These are phyloP conservation scores for Cephalopterus ornatus DNA, from an alignment of 2,113 vertebrate genomes.

Conservation along the genomic window DNA sequence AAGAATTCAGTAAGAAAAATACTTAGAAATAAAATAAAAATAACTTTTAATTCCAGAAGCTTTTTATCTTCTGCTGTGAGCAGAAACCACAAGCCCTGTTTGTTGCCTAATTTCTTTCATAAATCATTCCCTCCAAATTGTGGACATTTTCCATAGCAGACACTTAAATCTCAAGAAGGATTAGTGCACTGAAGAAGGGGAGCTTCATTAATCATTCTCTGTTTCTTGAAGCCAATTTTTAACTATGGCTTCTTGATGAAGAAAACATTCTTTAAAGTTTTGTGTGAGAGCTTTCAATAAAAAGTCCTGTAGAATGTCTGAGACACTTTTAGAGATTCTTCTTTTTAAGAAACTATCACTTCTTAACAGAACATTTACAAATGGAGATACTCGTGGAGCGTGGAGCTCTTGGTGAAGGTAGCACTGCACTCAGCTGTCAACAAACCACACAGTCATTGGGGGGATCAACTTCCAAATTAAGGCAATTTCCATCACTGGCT, in stretches of 20 bases:
- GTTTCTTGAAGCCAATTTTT: conserved; percentile 31
- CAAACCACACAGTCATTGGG: background rate
- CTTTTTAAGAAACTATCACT: background rate
- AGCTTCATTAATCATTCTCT: conserved; percentile 49
- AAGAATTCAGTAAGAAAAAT: conserved; percentile 49
- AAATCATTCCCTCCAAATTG: conserved; percentile 43
- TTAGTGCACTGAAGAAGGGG: background rate
- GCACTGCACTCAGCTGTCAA: background rate
- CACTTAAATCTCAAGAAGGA: conserved; percentile 28
- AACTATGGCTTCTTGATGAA: conserved; percentile 6
- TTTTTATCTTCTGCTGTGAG: conserved; percentile 39
- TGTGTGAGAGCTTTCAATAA: background rate
- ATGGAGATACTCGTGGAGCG: background rate
- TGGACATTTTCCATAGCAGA: conserved; percentile 32
- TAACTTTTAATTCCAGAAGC: background rate
- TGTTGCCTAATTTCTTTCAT: conserved; percentile 42
- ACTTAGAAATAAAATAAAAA: conserved; percentile 31
- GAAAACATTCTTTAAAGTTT: background rate
- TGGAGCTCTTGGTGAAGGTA: background rate
- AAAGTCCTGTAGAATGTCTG: background rate
- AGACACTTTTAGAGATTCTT: background rate
- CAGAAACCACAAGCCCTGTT: conserved; percentile 10
- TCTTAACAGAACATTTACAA: background rate
- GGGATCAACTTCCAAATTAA: background rate
- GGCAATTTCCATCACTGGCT: background rate